Evolutionary conservation across 2,888 invertebrate genomes (phyloP).

Genomic region (Osmoderma eremita): DNA sequence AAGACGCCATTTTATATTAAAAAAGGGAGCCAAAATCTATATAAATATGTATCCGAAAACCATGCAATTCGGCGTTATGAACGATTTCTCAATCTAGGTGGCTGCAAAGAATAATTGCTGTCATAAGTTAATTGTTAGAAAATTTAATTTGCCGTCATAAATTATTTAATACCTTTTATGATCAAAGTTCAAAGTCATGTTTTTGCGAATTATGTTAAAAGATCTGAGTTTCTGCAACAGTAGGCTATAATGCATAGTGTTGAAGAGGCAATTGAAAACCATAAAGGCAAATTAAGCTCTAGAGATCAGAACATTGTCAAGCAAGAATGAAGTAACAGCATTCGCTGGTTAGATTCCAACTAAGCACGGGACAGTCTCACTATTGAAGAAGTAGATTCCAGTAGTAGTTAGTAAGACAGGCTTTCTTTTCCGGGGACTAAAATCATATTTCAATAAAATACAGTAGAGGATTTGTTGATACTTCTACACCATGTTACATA

Average conservation of each 20-base stretch:
- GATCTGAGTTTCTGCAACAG: too few species aligned
- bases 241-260: slow-evolving; percentile 75
- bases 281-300: slow-evolving; percentile 70
- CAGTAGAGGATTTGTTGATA: background rate
- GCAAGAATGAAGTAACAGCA: slow-evolving; percentile 69
- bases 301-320: slow-evolving; percentile 63
- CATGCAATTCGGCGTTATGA: too few species aligned
- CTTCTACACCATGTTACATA: background rate
- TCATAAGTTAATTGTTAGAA: too few species aligned
- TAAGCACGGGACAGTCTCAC: slow-evolving; percentile 62
- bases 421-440: background rate
- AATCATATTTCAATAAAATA: background rate
- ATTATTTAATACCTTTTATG: too few species aligned
- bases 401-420: background rate
- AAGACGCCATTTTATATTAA: too few species aligned
- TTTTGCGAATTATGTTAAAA: too few species aligned
- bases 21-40: too few species aligned
- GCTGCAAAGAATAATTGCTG: too few species aligned
- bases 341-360: slow-evolving; percentile 79
- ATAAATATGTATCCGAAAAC: too few species aligned
- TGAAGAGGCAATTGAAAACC: slow-evolving; percentile 75
- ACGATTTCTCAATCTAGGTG: too few species aligned
- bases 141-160: too few species aligned
- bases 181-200: too few species aligned
- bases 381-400: slow-evolving; percentile 61